Evolutionary conservation across 2,888 invertebrate genomes (phyloP).

Genomic region (Suillia variegata): DNA sequence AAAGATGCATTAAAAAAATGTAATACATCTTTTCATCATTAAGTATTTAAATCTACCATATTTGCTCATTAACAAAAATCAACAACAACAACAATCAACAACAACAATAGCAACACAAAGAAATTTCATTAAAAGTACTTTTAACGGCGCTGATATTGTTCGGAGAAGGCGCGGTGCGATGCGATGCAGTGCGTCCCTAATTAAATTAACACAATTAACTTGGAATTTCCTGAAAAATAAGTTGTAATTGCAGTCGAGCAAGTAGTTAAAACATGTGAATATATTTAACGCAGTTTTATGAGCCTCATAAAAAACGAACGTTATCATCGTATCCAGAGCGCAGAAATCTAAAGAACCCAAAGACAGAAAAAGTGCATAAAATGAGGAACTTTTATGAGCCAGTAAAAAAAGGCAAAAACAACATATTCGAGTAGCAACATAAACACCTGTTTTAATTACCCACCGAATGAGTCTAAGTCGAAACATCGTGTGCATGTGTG

Average conservation of each 20-base stretch:
- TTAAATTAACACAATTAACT: conserved; percentile 27
- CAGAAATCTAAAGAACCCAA: conserved; percentile 30
- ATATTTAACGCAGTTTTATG: conserved; percentile 33
- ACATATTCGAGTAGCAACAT: conserved; percentile 8
- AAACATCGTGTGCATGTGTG: no score
- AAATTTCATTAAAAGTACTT: no score
- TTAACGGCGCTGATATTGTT: no score
- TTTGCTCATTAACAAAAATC: no score
- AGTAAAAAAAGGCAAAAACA: not conserved
- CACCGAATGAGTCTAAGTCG: no score
- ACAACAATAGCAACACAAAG: no score
- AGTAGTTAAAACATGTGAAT: conserved; percentile 19
- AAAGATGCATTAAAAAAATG: no score
- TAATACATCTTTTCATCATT: no score
- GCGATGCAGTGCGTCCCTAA: no score
- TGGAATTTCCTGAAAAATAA: conserved; percentile 23
- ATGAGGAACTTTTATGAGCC: not conserved
- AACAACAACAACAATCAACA: no score
- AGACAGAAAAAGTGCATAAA: not conserved
- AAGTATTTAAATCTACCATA: no score
- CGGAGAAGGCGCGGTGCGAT: not conserved
- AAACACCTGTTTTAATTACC: conserved; percentile 52
- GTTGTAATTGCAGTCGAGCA: conserved; percentile 19
- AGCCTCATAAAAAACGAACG: conserved; percentile 28
- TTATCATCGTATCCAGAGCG: not conserved